A percentile compares a stretch with the other conserved stretches of the same genome.
phyloP scores from a whole-genome alignment of 2,797 vertebrate species.

The Characodon lateralis region DNA sequence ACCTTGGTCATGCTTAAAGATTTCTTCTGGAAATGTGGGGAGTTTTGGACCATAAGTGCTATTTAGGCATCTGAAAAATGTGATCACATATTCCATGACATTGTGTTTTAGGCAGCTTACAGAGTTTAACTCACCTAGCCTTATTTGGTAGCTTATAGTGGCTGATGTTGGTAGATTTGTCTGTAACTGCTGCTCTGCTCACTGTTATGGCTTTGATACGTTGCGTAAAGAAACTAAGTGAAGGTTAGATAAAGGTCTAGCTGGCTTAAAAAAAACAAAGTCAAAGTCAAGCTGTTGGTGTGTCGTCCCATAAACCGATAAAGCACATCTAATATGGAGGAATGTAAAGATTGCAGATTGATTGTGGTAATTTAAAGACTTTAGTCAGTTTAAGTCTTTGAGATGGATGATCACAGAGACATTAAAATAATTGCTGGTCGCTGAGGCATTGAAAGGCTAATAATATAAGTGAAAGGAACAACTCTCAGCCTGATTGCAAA shows the following conservation, averaged over 20 bases:
- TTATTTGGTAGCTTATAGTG: conserved; percentile 4
- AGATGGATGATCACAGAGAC: background rate
- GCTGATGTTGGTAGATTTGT: background rate
- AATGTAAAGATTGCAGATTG: conserved; percentile 1
- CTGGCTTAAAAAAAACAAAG: background rate
- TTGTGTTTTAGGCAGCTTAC: background rate
- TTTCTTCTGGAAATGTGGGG: conserved; percentile 4
- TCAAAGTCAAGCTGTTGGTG: background rate
- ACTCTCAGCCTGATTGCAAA: conserved; percentile 2
- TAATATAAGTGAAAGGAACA: background rate
- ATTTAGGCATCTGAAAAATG: conserved; percentile 11
- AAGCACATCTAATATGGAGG: background rate
- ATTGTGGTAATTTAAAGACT: background rate
- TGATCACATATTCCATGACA: background rate
- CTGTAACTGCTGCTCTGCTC: background rate
- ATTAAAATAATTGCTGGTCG: background rate
- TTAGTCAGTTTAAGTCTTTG: background rate
- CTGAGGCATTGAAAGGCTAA: background rate
- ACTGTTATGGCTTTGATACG: background rate
- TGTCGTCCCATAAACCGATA: background rate
- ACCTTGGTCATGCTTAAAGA: background rate
- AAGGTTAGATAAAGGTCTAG: background rate
- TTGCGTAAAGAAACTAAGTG: background rate
- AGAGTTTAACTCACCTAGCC: background rate
- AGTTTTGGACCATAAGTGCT: conserved; percentile 5